Conservation (phyloP, 2,797 vertebrate genomes). For the Pteronotus mesoamericanus region DNA sequence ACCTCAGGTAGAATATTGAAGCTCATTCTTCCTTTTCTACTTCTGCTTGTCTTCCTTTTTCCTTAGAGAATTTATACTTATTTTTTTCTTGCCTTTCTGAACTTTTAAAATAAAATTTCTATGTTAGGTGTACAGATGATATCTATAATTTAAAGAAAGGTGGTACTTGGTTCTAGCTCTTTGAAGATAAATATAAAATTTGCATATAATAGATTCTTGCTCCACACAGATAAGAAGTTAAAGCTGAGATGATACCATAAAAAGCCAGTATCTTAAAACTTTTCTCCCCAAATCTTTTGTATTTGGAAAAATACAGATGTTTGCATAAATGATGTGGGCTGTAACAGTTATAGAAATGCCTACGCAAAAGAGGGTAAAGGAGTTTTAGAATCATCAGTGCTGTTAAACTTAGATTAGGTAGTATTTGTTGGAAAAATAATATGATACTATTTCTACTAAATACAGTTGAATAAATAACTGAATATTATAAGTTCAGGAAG, state of each 20-base stretch:
- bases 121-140: not conserved
- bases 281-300: not conserved
- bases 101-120: slow-evolving; percentile 29
- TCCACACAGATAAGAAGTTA: not conserved
- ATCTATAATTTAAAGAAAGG: not conserved
- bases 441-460: not conserved
- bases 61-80: not conserved
- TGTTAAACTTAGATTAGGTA: not conserved
- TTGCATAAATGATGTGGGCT: not conserved
- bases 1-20: not conserved
- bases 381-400: not conserved
- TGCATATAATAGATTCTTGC: not conserved
- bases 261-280: not conserved
- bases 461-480: not conserved
- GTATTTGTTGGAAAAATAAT: not conserved
- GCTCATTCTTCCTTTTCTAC: not conserved
- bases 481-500: not conserved
- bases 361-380: not conserved
- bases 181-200: not conserved
- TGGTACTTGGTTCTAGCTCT: not conserved
- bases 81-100: not conserved
- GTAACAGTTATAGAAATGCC: not conserved
- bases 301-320: not conserved
- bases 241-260: not conserved
- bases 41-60: not conserved